Base-by-base conservation (phyloP, 64 coral and sea anemone genomes). In the Catalaphyllia jardinei region DNA sequence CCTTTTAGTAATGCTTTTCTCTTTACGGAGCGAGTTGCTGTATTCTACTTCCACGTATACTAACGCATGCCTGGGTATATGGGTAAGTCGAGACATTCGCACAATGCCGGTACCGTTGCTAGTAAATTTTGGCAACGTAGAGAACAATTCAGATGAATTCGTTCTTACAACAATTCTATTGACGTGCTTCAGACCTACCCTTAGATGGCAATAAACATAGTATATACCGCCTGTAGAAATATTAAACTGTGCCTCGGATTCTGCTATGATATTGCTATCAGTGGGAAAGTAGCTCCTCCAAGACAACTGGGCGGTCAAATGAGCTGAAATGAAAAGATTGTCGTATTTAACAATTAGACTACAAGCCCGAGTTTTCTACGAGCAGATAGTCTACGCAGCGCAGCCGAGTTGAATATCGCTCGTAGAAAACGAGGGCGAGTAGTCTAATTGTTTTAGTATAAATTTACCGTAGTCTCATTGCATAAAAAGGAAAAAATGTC, bases 131-230 rank as follows among this genome's bases (percentile, higher is more conserved):
- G 54, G 54, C 54, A 12, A 57, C 10, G 54, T 14, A 12, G 39
- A 52, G 17, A 77, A 77, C 51, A 77, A 77, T 75, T 18, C 73
- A 8, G 17, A n/a, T 10, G 49, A 3, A 24, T 27, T 6, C 24
- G 16, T 77, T 20, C 51, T 51, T 8, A 77, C 51, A 10, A 24
- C 19, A 51, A 51, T 39, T 52, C 22, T 49, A 24, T 50, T 16
- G 15, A 77, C 50, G 22, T 12, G 51, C 75, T 24, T 54, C n/a
- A n/a, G n/a, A n/a, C 24, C 39, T 12, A 77, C 46, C 31, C 75
- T 51, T 22, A 77, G 19, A 22, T 24, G 46, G 75, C 75, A 77
- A 49, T 77, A 77, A 77, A 77, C 46, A 27, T 24, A 77, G 39
- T 77, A 77, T 51, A 52, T 6, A 77, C 75, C 75, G 14, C 22